phyloP scores from a whole-genome alignment of 1,140 invertebrate species.

The Pseudomyrmex flavicornis region DNA sequence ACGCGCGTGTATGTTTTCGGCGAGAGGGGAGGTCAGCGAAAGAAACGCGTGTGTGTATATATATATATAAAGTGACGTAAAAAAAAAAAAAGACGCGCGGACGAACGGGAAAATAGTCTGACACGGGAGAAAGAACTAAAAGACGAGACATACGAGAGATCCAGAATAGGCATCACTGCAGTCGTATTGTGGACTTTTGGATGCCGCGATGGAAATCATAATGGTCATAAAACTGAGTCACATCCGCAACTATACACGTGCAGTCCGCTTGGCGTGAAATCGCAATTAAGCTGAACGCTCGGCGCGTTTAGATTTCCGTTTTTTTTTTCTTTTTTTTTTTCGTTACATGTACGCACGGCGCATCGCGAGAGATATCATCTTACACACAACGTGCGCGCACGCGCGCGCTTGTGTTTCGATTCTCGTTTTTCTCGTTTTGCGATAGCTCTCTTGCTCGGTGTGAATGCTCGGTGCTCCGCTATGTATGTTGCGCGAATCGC shows the following conservation, averaged over 20 bases:
- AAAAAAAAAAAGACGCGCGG: too few species aligned
- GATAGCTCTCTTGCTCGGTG: neutral
- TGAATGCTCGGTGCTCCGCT: neutral
- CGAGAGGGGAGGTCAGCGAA: neutral
- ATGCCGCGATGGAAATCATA: conserved; percentile 80
- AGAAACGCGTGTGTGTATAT: too few species aligned
- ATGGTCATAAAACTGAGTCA: conserved; percentile 56
- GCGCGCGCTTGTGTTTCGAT: neutral
- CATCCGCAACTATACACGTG: conserved; percentile 66
- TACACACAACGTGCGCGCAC: too few species aligned
- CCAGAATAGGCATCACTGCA: conserved; percentile 86
- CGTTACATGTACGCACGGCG: too few species aligned
- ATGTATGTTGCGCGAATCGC: neutral
- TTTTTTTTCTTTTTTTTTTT: neutral
- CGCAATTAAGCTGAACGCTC: conserved; percentile 59
- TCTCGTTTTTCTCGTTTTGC: conserved; percentile 5
- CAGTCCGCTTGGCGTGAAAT: conserved; percentile 66
- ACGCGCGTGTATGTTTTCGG: neutral
- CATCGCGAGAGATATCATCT: too few species aligned
- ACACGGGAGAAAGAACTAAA: neutral
- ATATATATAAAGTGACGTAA: too few species aligned
- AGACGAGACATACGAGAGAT: conserved; percentile 77
- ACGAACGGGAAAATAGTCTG: neutral
- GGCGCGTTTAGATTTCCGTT: conserved; percentile 8
- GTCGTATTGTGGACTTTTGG: conserved; percentile 86